A percentile compares a stretch with the other conserved stretches of the same genome.
These are phyloP conservation scores for Coreoperca whiteheadi DNA, from an alignment of 2,113 vertebrate genomes.

Conservation along the genomic window DNA sequence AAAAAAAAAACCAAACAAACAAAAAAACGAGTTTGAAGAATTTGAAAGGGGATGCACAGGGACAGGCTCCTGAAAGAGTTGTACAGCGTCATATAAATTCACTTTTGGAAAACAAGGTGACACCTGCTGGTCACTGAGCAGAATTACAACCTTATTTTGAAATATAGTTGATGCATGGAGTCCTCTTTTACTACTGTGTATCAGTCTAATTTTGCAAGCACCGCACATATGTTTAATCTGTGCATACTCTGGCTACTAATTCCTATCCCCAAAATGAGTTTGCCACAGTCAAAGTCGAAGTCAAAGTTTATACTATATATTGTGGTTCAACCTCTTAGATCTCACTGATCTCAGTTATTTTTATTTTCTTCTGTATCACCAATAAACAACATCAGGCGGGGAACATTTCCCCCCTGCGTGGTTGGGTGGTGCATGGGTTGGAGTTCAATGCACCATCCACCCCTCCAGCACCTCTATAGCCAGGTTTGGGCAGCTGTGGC, in stretches of 20 bases:
- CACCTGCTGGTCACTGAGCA: constrained; percentile 50
- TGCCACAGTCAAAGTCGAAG: not conserved
- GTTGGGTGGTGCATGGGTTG: not conserved
- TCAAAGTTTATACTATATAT: not conserved
- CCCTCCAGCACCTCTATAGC: not conserved
- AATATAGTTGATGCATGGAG: not conserved
- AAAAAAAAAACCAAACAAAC: too few species aligned
- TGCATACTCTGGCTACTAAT: not conserved
- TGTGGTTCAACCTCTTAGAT: not conserved
- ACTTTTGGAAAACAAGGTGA: not conserved
- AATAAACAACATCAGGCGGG: not conserved
- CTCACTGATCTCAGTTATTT: not conserved
- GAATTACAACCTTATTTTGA: constrained; percentile 13
- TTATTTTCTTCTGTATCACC: not conserved
- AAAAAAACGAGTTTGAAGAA: not conserved
- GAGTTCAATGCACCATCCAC: not conserved
- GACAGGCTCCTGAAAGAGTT: constrained; percentile 13
- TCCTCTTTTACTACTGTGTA: not conserved
- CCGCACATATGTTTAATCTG: too few species aligned
- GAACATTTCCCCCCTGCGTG: not conserved
- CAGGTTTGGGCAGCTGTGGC: too few species aligned
- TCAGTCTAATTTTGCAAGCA: not conserved
- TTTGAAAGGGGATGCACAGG: not conserved
- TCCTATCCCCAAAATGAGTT: not conserved
- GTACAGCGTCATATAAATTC: not conserved